phyloP scores from a whole-genome alignment of 64 coral and sea anemone genomes.

The Actinia equina region DNA sequence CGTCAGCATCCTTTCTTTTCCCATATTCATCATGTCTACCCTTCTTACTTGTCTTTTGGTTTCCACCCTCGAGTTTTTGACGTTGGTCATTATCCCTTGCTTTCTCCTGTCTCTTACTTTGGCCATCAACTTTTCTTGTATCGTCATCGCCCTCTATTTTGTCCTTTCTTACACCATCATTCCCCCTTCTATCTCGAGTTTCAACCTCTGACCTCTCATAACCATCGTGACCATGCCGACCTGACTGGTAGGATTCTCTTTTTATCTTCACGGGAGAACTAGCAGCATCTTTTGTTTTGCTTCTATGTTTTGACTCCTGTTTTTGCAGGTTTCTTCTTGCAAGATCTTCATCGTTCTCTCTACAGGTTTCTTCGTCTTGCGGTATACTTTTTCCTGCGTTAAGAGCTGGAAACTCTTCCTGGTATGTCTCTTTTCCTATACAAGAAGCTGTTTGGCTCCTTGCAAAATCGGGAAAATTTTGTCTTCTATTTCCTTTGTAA shows the following conservation, averaged over 20 bases:
- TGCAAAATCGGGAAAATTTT: not conserved
- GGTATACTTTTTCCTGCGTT: not conserved
- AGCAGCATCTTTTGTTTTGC: not conserved
- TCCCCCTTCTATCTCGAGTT: no score
- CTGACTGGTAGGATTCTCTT: not conserved
- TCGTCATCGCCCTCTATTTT: no score
- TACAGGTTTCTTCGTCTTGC: not conserved
- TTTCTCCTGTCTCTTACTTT: not conserved
- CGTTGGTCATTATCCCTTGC: no score
- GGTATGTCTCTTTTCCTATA: not conserved
- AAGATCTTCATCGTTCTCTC: not conserved
- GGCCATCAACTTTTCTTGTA: no score
- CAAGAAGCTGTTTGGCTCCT: not conserved
- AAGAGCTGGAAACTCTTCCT: not conserved
- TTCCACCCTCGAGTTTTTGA: no score
- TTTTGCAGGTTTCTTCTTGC: not conserved
- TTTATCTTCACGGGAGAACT: not conserved
- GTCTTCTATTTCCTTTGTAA: no score
- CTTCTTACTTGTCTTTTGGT: no score
- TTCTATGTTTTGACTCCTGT: not conserved
- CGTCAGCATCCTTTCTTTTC: not conserved
- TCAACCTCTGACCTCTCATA: no score
- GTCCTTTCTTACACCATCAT: no score
- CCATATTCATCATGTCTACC: no score
- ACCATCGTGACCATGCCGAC: not conserved